Conservation (phyloP, 1,140 invertebrate genomes). For the Eumaeus atala region DNA sequence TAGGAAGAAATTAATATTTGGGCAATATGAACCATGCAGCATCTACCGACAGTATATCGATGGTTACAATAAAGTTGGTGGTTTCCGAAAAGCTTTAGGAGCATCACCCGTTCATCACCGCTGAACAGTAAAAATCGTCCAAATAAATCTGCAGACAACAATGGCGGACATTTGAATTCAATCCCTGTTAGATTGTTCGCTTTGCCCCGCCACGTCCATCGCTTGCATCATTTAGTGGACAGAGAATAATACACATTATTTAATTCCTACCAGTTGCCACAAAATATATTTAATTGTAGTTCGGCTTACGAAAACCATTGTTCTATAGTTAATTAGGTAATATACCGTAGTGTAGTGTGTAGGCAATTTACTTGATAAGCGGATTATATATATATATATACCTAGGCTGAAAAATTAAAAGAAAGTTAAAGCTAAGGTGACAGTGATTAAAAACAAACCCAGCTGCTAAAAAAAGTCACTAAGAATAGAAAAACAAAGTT, state of each 20-base stretch:
- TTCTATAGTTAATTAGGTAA: constrained; percentile 1
- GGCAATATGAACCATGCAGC: not conserved
- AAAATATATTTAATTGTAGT: not conserved
- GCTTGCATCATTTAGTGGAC: constrained; percentile 21
- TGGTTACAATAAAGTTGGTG: constrained; percentile 38
- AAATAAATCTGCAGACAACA: constrained; percentile 59
- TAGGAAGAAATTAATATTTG: too few species aligned
- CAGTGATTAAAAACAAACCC: too few species aligned
- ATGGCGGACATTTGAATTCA: constrained; percentile 58
- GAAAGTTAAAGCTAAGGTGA: too few species aligned
- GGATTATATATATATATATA: too few species aligned
- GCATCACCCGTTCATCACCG: constrained; percentile 34
- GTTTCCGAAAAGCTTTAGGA: constrained; percentile 39
- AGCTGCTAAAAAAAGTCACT: too few species aligned
- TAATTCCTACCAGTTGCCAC: not conserved
- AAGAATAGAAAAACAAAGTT: too few species aligned
- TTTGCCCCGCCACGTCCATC: constrained; percentile 25
- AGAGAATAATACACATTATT: constrained; percentile 25
- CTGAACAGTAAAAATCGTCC: constrained; percentile 39
- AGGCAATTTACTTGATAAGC: not conserved
- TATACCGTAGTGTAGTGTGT: not conserved
- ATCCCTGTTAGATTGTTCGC: constrained; percentile 33
- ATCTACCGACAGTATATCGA: not conserved
- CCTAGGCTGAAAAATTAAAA: too few species aligned
- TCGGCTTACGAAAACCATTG: not conserved